phyloP scores from a whole-genome alignment of 2,113 vertebrate genomes.

The Lepisosteus oculatus region DNA sequence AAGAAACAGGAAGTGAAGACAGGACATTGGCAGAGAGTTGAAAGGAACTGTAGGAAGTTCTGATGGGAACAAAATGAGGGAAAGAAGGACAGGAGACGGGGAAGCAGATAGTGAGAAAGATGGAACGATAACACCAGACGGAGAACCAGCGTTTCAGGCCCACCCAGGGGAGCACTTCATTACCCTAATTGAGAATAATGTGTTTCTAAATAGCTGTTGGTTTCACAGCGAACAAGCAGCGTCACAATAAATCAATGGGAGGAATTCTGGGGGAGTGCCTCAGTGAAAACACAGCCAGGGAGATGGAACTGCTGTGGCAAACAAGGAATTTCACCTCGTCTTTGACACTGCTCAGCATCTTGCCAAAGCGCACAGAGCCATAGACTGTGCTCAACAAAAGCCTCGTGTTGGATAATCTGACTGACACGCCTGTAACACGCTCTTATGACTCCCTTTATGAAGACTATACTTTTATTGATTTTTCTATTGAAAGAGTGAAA shows the following conservation, averaged over 20 bases:
- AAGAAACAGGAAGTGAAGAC: constrained; percentile 18
- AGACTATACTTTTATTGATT: too few species aligned
- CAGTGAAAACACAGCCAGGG: constrained; percentile 13
- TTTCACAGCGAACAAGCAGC: constrained; percentile 57
- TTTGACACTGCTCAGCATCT: neutral
- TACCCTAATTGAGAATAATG: constrained; percentile 75
- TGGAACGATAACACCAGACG: constrained; percentile 51
- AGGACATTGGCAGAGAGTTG: constrained; percentile 13
- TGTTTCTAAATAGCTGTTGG: constrained; percentile 64
- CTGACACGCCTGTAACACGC: too few species aligned
- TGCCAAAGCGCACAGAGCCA: neutral
- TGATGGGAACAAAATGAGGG: neutral
- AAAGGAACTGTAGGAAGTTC: constrained; percentile 14
- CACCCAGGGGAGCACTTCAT: constrained; percentile 66
- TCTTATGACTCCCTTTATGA: too few species aligned
- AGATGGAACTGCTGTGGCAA: constrained; percentile 9
- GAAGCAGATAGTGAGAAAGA: too few species aligned
- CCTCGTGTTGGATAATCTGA: too few species aligned
- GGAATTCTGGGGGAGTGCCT: constrained; percentile 49
- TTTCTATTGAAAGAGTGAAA: too few species aligned
- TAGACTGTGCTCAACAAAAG: too few species aligned
- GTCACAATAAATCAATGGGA: constrained; percentile 49
- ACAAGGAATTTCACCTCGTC: neutral
- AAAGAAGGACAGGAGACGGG: too few species aligned
- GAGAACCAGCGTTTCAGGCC: constrained; percentile 33